Conservation (phyloP, 2,797 vertebrate species). For the Platyrinchus mystaceus region DNA sequence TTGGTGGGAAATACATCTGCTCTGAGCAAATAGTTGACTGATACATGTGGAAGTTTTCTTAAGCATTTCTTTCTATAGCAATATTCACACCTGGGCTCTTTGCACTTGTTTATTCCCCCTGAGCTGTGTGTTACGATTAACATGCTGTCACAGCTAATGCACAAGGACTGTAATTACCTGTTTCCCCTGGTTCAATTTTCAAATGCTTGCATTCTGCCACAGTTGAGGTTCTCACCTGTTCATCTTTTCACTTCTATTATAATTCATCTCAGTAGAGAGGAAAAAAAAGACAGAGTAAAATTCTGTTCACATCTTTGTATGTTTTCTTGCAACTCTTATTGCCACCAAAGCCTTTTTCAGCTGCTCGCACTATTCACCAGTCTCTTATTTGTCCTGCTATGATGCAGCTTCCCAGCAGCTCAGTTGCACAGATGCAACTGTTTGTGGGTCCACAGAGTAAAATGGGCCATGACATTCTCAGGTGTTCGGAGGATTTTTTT, state of each 20-base stretch:
- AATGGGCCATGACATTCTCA: not conserved
- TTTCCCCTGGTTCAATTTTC: not conserved
- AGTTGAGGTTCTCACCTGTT: not conserved
- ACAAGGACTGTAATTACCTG: constrained; percentile 2
- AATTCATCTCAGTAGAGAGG: not conserved
- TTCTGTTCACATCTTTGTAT: not conserved
- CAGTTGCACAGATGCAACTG: not conserved
- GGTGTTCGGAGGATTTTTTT: fast-evolving
- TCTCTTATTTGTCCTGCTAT: not conserved
- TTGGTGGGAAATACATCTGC: not conserved
- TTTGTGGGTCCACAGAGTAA: not conserved
- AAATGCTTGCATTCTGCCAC: not conserved
- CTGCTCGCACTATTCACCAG: not conserved
- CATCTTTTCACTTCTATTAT: not conserved
- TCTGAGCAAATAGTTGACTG: constrained; percentile 32
- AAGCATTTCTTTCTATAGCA: not conserved
- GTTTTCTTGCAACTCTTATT: not conserved
- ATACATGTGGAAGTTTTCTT: not conserved
- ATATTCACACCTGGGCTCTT: constrained; percentile 16
- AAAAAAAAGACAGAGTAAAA: not conserved
- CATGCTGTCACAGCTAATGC: not conserved
- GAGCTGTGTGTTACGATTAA: not conserved
- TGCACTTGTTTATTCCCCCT: constrained; percentile 25
- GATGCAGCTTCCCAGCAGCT: not conserved
- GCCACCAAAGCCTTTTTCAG: not conserved